Evolutionary conservation across 2,113 vertebrate genomes (phyloP).

Genomic region (Phaethornis superciliosus): DNA sequence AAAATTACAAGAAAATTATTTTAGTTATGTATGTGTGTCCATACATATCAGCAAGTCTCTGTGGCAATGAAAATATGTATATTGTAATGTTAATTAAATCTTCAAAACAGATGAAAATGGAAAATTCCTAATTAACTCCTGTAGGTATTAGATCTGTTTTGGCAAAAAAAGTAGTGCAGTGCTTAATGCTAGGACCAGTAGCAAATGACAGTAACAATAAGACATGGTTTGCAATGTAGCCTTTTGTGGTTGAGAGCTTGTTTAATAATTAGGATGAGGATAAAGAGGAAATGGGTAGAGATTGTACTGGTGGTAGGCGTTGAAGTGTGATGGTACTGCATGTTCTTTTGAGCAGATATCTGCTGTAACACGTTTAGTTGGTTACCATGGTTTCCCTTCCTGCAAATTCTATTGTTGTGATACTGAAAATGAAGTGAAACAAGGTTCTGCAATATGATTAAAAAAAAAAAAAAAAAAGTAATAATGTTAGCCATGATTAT

Average conservation of each 20-base stretch:
- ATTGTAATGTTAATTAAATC: constrained; percentile 35
- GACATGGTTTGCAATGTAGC: constrained; percentile 23
- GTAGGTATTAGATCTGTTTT: constrained; percentile 41
- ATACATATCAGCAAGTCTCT: neutral
- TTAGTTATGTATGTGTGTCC: neutral
- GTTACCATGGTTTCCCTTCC: constrained; percentile 84
- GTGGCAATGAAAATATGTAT: constrained; percentile 25
- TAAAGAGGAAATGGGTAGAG: constrained; percentile 65
- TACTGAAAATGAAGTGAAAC: constrained; percentile 68
- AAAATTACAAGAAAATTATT: neutral
- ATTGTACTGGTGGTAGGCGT: constrained; percentile 73
- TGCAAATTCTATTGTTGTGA: constrained; percentile 74
- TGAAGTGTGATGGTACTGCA: constrained; percentile 72
- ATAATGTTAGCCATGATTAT: constrained; percentile 49
- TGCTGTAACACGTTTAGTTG: constrained; percentile 72
- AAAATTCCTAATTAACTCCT: constrained; percentile 56
- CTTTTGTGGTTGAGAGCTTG: constrained; percentile 61
- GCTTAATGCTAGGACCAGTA: constrained; percentile 20
- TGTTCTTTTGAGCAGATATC: constrained; percentile 79
- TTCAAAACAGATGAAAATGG: constrained; percentile 31
- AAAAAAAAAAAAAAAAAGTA: constrained; percentile 7
- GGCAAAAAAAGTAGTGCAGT: constrained; percentile 6
- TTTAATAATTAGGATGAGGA: constrained; percentile 64
- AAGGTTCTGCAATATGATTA: constrained; percentile 63
- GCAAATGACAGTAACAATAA: constrained; percentile 42